phyloP scores from a whole-genome alignment of 2,113 vertebrate species.

The Vicugna pacos region DNA sequence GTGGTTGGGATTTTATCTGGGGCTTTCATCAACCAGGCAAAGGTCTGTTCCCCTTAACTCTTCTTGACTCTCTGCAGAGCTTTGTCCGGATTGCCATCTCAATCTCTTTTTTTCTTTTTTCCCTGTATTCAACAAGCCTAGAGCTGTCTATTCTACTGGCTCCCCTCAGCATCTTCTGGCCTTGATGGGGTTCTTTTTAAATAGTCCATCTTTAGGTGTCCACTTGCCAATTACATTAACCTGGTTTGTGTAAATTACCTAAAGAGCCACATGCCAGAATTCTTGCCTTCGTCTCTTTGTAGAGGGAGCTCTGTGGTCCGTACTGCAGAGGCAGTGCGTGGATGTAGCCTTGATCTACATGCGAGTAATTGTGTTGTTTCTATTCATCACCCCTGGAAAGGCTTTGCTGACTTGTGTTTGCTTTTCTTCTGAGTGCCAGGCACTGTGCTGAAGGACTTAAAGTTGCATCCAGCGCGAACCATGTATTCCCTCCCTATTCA shows the following conservation, averaged over 20 bases:
- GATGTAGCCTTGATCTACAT: neutral
- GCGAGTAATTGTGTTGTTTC: slow-evolving; percentile 40
- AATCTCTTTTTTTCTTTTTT: neutral
- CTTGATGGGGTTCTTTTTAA: neutral
- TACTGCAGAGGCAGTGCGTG: neutral
- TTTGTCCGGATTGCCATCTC: neutral
- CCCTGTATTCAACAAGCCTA: neutral
- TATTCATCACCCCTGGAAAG: slow-evolving; percentile 58
- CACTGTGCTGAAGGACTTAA: slow-evolving; percentile 64
- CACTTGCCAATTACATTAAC: neutral
- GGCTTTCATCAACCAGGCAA: neutral
- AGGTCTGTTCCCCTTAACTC: neutral
- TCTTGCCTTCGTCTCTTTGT: neutral
- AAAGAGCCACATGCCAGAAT: neutral
- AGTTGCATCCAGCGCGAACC: neutral
- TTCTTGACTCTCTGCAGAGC: slow-evolving; percentile 2
- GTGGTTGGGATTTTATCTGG: slow-evolving; percentile 50
- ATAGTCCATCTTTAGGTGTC: neutral
- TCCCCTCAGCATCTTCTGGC: neutral
- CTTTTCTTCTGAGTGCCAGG: slow-evolving; percentile 36
- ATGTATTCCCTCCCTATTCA: slow-evolving; percentile 24
- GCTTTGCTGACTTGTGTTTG: slow-evolving; percentile 25
- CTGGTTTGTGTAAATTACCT: slow-evolving; percentile 32
- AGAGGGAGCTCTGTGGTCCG: neutral
- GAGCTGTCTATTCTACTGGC: neutral